Evolutionary conservation across 2,797 vertebrate genomes (phyloP).

Genomic region (Macropus fuliginosus): DNA sequence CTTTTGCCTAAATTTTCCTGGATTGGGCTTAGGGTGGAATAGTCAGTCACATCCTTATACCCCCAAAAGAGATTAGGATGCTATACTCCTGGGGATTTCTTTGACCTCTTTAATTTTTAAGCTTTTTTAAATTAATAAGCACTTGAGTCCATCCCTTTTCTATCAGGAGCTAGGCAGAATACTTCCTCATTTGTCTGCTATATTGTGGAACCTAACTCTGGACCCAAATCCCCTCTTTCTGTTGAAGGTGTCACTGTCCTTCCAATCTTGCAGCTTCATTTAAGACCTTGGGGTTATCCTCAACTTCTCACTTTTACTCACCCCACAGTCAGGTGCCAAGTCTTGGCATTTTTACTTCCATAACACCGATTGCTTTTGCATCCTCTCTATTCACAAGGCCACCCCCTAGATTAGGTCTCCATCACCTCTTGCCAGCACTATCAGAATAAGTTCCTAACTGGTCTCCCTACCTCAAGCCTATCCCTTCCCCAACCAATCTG

Average conservation of each 20-base stretch:
- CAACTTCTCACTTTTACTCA: background rate
- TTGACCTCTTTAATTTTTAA: background rate
- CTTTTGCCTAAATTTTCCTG: conserved; percentile 21
- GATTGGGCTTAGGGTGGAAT: background rate
- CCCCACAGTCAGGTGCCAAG: background rate
- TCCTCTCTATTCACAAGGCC: background rate
- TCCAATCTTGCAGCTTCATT: background rate
- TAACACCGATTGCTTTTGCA: background rate
- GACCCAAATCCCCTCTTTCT: background rate
- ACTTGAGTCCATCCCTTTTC: background rate
- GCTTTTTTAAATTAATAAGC: background rate
- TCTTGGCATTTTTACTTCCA: background rate
- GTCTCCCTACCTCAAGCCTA: background rate
- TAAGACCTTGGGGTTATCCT: background rate
- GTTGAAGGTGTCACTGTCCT: background rate
- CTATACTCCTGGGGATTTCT: background rate
- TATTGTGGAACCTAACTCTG: background rate
- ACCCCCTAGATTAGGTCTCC: background rate
- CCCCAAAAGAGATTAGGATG: background rate
- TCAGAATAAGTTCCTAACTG: background rate
- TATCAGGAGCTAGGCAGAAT: background rate
- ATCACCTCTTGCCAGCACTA: background rate
- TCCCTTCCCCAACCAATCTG: background rate
- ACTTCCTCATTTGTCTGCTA: background rate
- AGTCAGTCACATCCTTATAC: background rate